Evolutionary conservation across 1,140 invertebrate species (phyloP), one percentile per base, ranked within the genome.

Genomic region (Centruroides sculpturatus): DNA sequence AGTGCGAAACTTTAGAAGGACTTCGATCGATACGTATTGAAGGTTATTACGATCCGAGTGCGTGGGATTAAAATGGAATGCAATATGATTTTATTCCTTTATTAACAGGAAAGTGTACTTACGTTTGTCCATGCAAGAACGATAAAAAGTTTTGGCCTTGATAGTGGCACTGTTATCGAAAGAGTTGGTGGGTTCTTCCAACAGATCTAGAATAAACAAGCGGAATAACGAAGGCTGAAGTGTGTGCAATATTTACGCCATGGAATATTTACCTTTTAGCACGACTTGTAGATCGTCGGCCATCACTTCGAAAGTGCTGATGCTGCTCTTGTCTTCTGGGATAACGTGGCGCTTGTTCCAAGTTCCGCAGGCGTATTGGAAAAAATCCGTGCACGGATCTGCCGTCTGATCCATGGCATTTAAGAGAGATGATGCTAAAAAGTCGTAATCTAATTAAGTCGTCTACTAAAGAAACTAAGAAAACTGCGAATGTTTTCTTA

Each of bases 281-380:
- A 87, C 86, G 48, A 91, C 77, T 75, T 92, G 87, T 52, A 92
- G 77, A 67, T 92, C 85, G 72, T 92, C 88, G 3, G 87, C 84
- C 59, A 93, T 78, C 11, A 89, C 85, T 75, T 92, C 89, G 70
- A 94, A 93, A 0, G 89, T 92, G 68, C 84, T 89, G 56, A 90
- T 88, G 13, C 85, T 88, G 64, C 87, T 84, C 66, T 83, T 79
- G 69, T 93, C 90, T 69, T 92, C 90, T 0, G 91, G 90, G 67
- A 94, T 93, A 4, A 87, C 78, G 76, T 94, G 87, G 60, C 84
- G 81, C 67, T 83, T 84, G 71, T 93, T 92, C 89, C 90, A 94
- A 3, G 85, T 83, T 2, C 89, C 89, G 63, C 89, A 92, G 1
- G 89, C 88, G 69, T 82, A 92, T 73, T 90, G 85, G 75, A 90